Percentiles rank a stretch among this genome's conserved stretches.
These are phyloP conservation scores for Lordiphosa collinella DNA, from an alignment of 1,140 invertebrate genomes.

Conservation along the genomic window DNA sequence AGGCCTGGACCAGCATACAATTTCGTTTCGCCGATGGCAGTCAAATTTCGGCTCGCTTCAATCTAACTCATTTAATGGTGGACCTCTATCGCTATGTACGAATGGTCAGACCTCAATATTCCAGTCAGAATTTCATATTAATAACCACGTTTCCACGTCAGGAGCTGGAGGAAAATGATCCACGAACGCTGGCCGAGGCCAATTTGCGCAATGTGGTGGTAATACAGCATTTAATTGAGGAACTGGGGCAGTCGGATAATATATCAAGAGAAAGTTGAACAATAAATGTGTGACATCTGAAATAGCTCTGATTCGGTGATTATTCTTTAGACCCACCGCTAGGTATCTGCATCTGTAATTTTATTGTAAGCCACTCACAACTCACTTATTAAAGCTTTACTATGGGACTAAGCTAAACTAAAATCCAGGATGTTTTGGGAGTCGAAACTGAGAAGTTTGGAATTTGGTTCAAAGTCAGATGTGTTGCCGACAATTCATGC, in stretches of 20 bases:
- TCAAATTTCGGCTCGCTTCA: constrained; percentile 42
- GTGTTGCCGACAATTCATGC: no score
- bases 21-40: constrained; percentile 51
- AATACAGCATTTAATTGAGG: constrained; percentile 48
- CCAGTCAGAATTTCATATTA: constrained; percentile 27
- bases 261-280: background rate
- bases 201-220: constrained; percentile 54
- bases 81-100: constrained; percentile 53
- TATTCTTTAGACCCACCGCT: no score
- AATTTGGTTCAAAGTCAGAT: no score
- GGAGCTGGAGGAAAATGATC: constrained; percentile 36
- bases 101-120: constrained; percentile 35
- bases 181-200: constrained; percentile 36
- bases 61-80: constrained; percentile 34
- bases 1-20: constrained; percentile 34
- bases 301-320: no score
- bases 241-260: background rate
- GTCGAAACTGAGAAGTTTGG: no score
- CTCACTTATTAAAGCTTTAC: no score
- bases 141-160: constrained; percentile 49
- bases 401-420: no score
- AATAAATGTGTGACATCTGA: no score
- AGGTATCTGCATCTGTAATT: no score
- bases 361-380: no score
- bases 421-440: no score